Base-by-base conservation (phyloP, 2,113 vertebrate species). In the Phasianus colchicus region DNA sequence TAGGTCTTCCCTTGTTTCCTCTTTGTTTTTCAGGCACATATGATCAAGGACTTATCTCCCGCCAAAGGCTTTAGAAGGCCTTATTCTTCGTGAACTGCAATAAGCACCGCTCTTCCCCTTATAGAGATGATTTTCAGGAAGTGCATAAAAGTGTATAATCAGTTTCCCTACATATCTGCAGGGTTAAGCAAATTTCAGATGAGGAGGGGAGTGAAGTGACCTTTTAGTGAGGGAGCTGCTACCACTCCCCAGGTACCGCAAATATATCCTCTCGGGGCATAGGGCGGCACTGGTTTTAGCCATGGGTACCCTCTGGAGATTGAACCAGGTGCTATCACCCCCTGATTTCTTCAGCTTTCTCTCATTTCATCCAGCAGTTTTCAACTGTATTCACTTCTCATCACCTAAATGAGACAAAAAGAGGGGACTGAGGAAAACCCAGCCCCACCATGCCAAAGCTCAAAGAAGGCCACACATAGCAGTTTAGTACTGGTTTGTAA, bases 301-400 rank as follows among this genome's bases (percentile, higher is more conserved):
- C 79, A 91, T 9, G 65, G 43, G 91, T 52, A 40, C 54, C 89
- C 94, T 92, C 86, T 18, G 3, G 70, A 86, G 76, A 11, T 22
- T 61, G 89, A 71, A 89, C 36, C 82, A 81, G 82, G 82, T 96
- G 91, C 47, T 74, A 43, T 30, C 32, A 71, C 42, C 36, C 74
- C 77, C 38, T 54, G 29, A 92, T 72, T 92, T 67, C 75, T 81
- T 76, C 72, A 91, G 32, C 38, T 86, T 90, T 86, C 89, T 94
- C 63, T 92, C 75, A 77, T 76, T 72, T 78, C 34, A 48, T 83
- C 92, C 83, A 86, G 47, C 52, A 92, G 86, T 42, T 81, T 7
- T 69, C 65, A 88, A n/a, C 61, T 45, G 77, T 70, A 92, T 71
- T 86, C 61, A 67, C 18, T 80, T 77, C 60, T 94, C 30, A 25